Conservation (phyloP, 2,888 invertebrate species). For the Metacarcinus magister region DNA sequence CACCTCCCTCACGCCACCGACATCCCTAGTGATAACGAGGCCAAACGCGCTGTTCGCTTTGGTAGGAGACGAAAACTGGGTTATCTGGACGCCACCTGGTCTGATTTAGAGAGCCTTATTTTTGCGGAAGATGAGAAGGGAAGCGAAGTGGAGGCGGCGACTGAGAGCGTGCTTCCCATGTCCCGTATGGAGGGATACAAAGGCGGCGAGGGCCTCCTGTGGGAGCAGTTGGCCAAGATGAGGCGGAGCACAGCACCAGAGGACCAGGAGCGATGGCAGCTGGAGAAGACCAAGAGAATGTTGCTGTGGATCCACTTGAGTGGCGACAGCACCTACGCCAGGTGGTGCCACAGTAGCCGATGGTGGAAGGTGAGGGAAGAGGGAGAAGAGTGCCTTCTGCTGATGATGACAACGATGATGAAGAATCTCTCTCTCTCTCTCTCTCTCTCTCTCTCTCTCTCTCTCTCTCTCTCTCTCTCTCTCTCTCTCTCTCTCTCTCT, state of each 20-base stretch:
- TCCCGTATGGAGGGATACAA: conserved; percentile 83
- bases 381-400: neutral
- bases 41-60: conserved; percentile 67
- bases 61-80: conserved; percentile 70
- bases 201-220: conserved; percentile 83
- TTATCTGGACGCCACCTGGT: conserved; percentile 83
- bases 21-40: neutral
- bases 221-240: conserved; percentile 83
- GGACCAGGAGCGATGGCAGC: conserved; percentile 83
- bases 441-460: conserved; percentile 38
- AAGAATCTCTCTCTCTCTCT: neutral
- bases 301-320: conserved; percentile 83
- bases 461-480: conserved; percentile 49
- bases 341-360: conserved; percentile 77
- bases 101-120: conserved; percentile 83
- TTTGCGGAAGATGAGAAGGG: conserved; percentile 83
- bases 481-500: neutral
- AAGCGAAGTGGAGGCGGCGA: conserved; percentile 45
- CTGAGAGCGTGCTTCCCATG: conserved; percentile 61
- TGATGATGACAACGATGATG: neutral
- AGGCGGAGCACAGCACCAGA: conserved; percentile 80
- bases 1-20: neutral
- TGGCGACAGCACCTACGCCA: conserved; percentile 80
- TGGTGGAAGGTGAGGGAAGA: conserved; percentile 83
- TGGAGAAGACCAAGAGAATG: conserved; percentile 83